These are phyloP conservation scores for Hemaris fuciformis DNA, from an alignment of 2,888 invertebrate species.

Conservation along the genomic window DNA sequence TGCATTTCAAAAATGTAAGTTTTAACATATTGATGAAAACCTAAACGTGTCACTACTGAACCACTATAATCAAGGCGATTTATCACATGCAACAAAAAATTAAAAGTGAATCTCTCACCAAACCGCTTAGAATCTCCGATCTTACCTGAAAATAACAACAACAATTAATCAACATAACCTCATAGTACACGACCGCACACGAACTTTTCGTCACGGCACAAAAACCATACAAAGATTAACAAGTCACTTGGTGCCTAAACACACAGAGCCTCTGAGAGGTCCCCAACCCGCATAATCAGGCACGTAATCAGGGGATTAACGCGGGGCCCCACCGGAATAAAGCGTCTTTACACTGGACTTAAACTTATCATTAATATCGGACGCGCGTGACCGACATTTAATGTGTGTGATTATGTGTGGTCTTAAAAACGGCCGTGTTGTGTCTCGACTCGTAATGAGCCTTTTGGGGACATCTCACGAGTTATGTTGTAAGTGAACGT, in stretches of 20 bases:
- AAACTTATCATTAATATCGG: constrained; percentile 10
- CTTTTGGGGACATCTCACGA: neutral
- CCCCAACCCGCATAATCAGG: constrained; percentile 26
- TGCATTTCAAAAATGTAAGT: too few relatives aligned
- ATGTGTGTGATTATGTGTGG: constrained; percentile 8
- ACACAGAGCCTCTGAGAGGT: constrained; percentile 44
- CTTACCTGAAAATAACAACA: constrained; percentile 14
- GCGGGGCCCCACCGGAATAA: constrained; percentile 4
- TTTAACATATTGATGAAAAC: too few relatives aligned
- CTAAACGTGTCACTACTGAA: too few relatives aligned
- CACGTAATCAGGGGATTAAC: constrained; percentile 8
- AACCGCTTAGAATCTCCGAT: neutral
- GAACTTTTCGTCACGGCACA: constrained; percentile 24
- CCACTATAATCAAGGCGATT: neutral
- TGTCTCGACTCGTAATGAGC: neutral
- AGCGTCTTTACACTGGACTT: constrained; percentile 10
- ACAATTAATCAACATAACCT: neutral
- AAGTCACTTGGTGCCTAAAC: constrained; percentile 58
- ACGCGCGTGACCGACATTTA: constrained; percentile 9
- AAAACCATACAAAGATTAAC: constrained; percentile 55
- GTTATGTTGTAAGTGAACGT: too few relatives aligned
- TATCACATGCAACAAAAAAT: too few relatives aligned
- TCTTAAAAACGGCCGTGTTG: neutral
- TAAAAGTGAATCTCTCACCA: neutral
- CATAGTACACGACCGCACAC: neutral